Conservation (phyloP, 2,888 invertebrate genomes). For the Magallana nippona region DNA sequence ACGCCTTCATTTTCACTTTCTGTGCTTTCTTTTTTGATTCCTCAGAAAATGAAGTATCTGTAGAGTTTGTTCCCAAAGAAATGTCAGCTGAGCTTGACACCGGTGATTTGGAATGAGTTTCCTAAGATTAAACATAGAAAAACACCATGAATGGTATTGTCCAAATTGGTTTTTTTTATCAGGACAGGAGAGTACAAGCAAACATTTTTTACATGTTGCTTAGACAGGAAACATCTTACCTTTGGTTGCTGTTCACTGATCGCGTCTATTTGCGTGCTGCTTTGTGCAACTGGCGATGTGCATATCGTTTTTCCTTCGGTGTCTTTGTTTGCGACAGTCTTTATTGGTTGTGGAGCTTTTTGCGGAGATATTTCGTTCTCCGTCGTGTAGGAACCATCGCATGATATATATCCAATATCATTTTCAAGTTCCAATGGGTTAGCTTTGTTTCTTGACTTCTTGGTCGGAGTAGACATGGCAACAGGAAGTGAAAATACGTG, state of each 20-base stretch:
- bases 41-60: neutral
- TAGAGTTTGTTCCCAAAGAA: neutral
- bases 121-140: neutral
- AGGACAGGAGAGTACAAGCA: too few species aligned
- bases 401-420: neutral
- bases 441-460: neutral
- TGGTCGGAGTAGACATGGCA: neutral
- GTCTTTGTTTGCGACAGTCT: neutral
- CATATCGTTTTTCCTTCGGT: too few species aligned
- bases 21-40: slow-evolving; percentile 5
- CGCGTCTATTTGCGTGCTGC: too few species aligned
- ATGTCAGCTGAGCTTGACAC: neutral
- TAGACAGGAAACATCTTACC: too few species aligned
- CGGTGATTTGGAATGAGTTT: neutral
- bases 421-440: neutral
- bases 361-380: neutral
- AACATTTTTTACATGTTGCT: too few species aligned
- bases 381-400: slow-evolving; percentile 7
- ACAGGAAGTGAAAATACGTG: neutral
- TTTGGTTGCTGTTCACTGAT: too few species aligned
- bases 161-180: too few species aligned
- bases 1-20: slow-evolving; percentile 34
- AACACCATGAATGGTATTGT: neutral
- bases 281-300: too few species aligned
- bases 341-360: neutral